phyloP scores from a whole-genome alignment of 1,140 invertebrate species.

The Listronotus oregonensis region DNA sequence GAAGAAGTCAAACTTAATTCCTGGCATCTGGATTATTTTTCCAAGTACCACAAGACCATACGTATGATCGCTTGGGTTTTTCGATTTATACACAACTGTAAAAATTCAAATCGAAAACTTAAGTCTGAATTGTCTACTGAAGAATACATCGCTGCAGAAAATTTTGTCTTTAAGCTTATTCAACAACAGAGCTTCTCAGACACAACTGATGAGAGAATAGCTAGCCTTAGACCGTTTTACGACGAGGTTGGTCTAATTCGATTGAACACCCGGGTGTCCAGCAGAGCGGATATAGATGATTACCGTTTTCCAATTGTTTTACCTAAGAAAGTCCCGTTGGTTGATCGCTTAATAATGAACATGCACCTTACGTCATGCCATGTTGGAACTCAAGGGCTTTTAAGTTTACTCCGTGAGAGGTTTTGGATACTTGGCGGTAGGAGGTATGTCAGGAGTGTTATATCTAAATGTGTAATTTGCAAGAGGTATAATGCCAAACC shows the following conservation, averaged over 20 bases:
- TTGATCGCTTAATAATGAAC: too few species aligned
- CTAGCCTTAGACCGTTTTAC: constrained; percentile 29
- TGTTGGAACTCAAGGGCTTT: too few species aligned
- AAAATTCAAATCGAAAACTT: constrained; percentile 31
- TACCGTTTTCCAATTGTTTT: constrained; percentile 47
- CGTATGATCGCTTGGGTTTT: constrained; percentile 42
- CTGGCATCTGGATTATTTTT: too few species aligned
- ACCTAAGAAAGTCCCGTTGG: constrained; percentile 38
- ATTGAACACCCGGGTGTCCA: constrained; percentile 44
- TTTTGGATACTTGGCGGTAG: too few species aligned
- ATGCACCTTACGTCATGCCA: too few species aligned
- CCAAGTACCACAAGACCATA: constrained; percentile 40
- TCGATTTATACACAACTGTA: too few species aligned
- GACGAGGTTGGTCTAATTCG: constrained; percentile 42
- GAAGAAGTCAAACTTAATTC: constrained; percentile 1
- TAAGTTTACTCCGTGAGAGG: too few species aligned
- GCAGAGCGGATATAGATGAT: constrained; percentile 30
- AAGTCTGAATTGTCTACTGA: constrained; percentile 27
- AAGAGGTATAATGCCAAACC: too few species aligned
- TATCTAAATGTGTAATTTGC: too few species aligned
- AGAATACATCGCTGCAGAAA: constrained; percentile 41
- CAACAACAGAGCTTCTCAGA: constrained; percentile 23
- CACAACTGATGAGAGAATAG: constrained; percentile 23
- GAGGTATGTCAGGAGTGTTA: too few species aligned
- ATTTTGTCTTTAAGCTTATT: constrained; percentile 34